Base-by-base conservation (phyloP, 2,113 vertebrate species). In the Nanorana parkeri region DNA sequence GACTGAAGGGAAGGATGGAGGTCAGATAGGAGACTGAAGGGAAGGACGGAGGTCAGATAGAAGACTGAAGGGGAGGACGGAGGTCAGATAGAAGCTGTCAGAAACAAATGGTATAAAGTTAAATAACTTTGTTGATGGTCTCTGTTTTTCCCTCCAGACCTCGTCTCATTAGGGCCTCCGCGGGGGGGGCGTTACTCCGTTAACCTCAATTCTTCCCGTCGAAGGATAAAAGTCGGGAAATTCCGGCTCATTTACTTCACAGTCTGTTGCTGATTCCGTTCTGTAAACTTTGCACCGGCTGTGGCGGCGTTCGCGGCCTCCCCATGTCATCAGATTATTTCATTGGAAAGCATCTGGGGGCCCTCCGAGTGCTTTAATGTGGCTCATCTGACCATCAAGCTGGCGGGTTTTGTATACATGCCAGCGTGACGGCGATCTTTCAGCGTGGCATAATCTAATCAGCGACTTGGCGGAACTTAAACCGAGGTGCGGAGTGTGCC, bases 391-490 rank as follows among this genome's bases (percentile, higher is more conserved):
- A 63, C 56, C 55, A 60, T 76, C 32, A 76, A 32, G 29, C 56
- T 16, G 58, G 58, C 52, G 58, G 58, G 58, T 47, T 23, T 77
- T 55, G 8, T 77, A 21, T 51, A 63, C 64, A 32, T 63, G 74
- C 74, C 74, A 77, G 63, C 63, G 17, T 41, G 17, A 23, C 51
- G 74, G 36, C 58, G 20, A 47, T 28, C 63, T 63, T 61, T 77
- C 58, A 47, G 74, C 32, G 21, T 77, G 17, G 58, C 63, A 23
- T 77, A 77, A 77, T 77, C 32, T 77, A 77, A 77, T 77, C 32
- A 77, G 29, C 58, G 17, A 32, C 21, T 64, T 64, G 58, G 74
- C 74, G 64, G 4, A 20, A 77, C 17, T 47, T 64, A 77, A 51
- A 77, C 58, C 13, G 58, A n/a, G 17, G 17, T 64, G 74, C 21